Evolutionary conservation across 2,888 invertebrate genomes (phyloP), one percentile per base, ranked within the genome.

Genomic region (Apeira syringaria): DNA sequence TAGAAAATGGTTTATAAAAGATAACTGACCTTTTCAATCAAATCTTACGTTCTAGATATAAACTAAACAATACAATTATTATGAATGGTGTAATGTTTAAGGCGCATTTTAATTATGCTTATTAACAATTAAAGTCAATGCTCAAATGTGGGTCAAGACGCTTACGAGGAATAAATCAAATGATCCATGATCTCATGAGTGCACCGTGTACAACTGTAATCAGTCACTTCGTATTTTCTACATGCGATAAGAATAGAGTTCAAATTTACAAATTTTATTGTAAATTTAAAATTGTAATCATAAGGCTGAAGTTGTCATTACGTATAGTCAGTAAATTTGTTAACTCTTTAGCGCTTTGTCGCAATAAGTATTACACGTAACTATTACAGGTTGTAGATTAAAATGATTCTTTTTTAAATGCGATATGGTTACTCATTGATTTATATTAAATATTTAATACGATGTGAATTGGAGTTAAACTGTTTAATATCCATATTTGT

Each of bases 51-150:
- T 15, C 26, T 13, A 20, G 33, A 29, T 18, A 29, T 31, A 30
- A 40, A 37, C 13, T 25, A 26, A 29, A 32, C 33, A 31, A 18
- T 31, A 27, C 22, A n/a, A 25, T 6, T 13, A 25, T 6, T 13
- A 33, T 13, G 25, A 39, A 34, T 45, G 49, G 32, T 49, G 30
- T 53, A 36, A 50, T 77, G 73, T 78, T 81, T 83, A 75, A 81
- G 80, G 78, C 85, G 85, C 86, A 80, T 80, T 88, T 86, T 87
- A 87, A 88, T 87, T 85, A 87, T 84, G 79, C 87, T 85, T 86
- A 88, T 88, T 85, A 88, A 83, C 88, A 89, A 89, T 89, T 87
- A 88, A 82, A 85, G 79, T 80, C 85, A 85, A 84, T 83, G 74
- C 83, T 61, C 77, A 68, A 79, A 88, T 80, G 76, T 89, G 61